Base-by-base conservation (phyloP, 64 coral and sea anemone genomes). In the Pachyseris speciosa region DNA sequence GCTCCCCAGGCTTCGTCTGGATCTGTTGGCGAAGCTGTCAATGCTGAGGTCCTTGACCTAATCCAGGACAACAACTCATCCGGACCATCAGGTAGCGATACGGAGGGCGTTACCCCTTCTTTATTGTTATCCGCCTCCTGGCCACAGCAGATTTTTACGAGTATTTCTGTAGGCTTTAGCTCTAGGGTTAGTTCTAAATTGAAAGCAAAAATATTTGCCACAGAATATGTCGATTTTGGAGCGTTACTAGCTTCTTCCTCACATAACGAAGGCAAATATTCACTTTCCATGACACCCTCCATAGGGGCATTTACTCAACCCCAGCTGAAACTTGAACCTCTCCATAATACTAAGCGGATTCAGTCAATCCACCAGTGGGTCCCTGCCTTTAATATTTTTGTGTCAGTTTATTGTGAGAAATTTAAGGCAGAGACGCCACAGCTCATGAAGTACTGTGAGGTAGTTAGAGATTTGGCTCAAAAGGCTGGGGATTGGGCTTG, bases 391-490 rank as follows among this genome's bases (percentile, higher is more conserved):
- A 58, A 7, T 58, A 58, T 58, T 22, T 58, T 58, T 22, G 53
- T 58, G 4, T 58, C 53, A 2, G 53, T 58, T 58, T 58, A 58
- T 58, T 58, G 5, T 22, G 53, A 58, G 53, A 58, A 58, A 58
- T 58, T 58, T 58, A 58, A 4, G 10, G 53, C 53, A 19, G 53
- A 22, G 53, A 58, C 53, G 5, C 53, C 53, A 7, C 53, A 22
- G 53, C 11, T 89, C 43, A 89, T 89, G 87, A 76, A 89, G 20
- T 77, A 89, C 37, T 63, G 87, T 19, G 87, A 89, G 42, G 63
- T 60, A 5, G 53, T 89, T 1, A 22, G 75, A 6, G 75, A 91
- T 13, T 24, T 91, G 20, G 37, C 63, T 19, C 16, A 32, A 15
- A 43, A 68, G 38, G 38, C 11, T 22, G 88, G 75, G 0, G 88